Evolutionary conservation across 2,888 invertebrate species (phyloP).

Genomic region (Pseudococcus longispinus): DNA sequence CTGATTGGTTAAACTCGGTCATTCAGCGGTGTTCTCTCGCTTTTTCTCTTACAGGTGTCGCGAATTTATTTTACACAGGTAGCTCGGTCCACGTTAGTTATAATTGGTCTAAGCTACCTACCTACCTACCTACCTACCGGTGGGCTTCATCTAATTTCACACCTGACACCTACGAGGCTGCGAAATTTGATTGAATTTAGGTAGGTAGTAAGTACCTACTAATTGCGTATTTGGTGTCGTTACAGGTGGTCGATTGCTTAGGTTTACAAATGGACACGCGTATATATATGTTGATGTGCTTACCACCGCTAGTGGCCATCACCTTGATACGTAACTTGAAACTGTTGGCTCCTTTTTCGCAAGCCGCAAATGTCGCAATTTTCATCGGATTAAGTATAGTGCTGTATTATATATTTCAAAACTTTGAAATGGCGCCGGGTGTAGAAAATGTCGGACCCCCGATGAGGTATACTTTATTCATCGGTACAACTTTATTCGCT

Average conservation of each 20-base stretch:
- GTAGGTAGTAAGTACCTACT: too few species aligned
- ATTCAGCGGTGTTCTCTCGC: too few species aligned
- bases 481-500: constrained; percentile 90
- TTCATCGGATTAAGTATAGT: constrained; percentile 78
- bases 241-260: constrained; percentile 10
- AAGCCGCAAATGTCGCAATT: constrained; percentile 81
- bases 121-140: too few species aligned
- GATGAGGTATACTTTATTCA: constrained; percentile 76
- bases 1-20: too few species aligned
- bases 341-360: constrained; percentile 82
- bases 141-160: too few species aligned
- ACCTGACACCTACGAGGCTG: too few species aligned
- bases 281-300: constrained; percentile 75
- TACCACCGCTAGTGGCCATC: constrained; percentile 75
- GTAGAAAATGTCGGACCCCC: constrained; percentile 65
- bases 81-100: too few species aligned
- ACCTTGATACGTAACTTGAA: constrained; percentile 80
- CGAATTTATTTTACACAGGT: too few species aligned
- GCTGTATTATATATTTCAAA: constrained; percentile 74
- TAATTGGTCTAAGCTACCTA: too few species aligned
- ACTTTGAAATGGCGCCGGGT: constrained; percentile 65
- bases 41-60: too few species aligned
- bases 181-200: too few species aligned
- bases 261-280: constrained; percentile 61
- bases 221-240: not conserved